These are phyloP conservation scores for Ormyrus nitidulus DNA, from an alignment of 2,888 invertebrate species.

Conservation along the genomic window DNA sequence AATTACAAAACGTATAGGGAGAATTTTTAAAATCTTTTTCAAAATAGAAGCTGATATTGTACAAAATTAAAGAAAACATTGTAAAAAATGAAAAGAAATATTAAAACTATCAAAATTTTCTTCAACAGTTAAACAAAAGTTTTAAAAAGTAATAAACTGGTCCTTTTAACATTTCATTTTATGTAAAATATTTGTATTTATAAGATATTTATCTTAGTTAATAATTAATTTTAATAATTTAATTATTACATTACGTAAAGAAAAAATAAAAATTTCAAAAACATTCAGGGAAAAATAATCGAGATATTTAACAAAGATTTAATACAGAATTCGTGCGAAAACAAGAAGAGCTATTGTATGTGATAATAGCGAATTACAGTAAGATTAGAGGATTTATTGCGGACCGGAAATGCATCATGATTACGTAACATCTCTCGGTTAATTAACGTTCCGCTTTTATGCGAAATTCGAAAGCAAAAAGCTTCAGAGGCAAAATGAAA, in stretches of 20 bases:
- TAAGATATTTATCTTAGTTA: too few species aligned
- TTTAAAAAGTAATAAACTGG: too few species aligned
- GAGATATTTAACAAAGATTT: background rate
- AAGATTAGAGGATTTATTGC: background rate
- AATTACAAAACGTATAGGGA: too few species aligned
- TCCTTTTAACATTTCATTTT: too few species aligned
- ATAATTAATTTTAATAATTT: background rate
- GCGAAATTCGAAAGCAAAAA: background rate
- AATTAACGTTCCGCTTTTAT: constrained; percentile 18
- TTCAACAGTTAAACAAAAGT: too few species aligned
- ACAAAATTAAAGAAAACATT: too few species aligned
- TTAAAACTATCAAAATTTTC: too few species aligned
- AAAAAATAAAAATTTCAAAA: constrained; percentile 1
- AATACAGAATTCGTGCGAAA: background rate
- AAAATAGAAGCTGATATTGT: too few species aligned
- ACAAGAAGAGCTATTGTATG: background rate
- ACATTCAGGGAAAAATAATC: background rate
- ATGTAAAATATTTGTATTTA: too few species aligned
- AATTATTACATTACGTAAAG: background rate
- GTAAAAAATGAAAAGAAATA: too few species aligned
- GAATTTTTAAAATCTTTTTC: too few species aligned
- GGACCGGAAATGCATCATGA: constrained; percentile 18
- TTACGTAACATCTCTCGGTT: constrained; percentile 4
- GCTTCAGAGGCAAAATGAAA: constrained; percentile 10
- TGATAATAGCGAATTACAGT: constrained; percentile 1